Evolutionary conservation across 1,140 invertebrate genomes (phyloP).

Genomic region (Diuraphis noxia): DNA sequence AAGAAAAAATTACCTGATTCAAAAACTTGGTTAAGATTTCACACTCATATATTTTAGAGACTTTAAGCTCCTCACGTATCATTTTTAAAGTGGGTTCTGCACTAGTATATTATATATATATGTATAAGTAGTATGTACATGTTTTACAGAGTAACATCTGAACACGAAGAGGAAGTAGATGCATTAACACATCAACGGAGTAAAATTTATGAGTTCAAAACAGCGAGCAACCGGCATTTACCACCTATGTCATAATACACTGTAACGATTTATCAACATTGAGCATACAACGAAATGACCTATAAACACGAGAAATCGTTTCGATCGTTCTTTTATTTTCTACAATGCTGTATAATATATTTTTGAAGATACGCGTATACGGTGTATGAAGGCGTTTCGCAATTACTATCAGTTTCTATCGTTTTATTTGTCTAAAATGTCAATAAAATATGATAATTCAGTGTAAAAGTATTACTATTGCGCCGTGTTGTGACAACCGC

Average conservation of each 20-base stretch:
- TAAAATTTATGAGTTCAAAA: constrained; percentile 26
- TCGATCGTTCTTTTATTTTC: background rate
- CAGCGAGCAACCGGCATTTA: background rate
- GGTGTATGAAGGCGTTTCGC: background rate
- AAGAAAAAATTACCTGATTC: background rate
- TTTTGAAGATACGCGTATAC: background rate
- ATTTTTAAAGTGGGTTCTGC: background rate
- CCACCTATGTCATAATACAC: constrained; percentile 6
- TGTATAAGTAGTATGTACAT: background rate
- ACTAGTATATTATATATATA: background rate
- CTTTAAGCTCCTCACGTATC: constrained; percentile 10
- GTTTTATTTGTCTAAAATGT: background rate
- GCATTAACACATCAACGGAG: constrained; percentile 42
- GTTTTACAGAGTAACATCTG: background rate
- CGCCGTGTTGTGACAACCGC: background rate
- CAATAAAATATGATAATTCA: background rate
- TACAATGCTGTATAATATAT: background rate
- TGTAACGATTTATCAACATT: constrained; percentile 27
- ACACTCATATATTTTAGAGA: background rate
- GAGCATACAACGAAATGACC: background rate
- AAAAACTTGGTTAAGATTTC: background rate
- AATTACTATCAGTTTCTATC: background rate
- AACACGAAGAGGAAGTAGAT: background rate
- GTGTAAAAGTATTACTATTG: too few species aligned
- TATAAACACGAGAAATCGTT: background rate